Conservation (phyloP, 2,113 vertebrate genomes). For the Sorex araneus region DNA sequence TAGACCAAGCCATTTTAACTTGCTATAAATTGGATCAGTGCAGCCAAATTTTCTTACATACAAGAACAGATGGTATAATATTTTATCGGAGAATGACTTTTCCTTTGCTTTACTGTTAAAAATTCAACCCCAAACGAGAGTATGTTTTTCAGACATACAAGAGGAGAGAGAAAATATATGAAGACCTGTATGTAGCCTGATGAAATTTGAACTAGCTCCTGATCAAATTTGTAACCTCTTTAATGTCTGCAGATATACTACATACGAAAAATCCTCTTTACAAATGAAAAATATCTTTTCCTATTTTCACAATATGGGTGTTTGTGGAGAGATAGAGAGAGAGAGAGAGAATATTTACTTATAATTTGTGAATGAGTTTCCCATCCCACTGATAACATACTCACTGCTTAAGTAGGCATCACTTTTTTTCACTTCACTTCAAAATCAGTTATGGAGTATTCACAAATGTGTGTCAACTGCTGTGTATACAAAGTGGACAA, state of each 20-base stretch:
- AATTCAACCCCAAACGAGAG: slow-evolving; percentile 74
- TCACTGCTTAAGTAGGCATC: slow-evolving; percentile 59
- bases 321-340: slow-evolving; percentile 84
- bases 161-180: too few species aligned
- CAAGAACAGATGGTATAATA: slow-evolving; percentile 86
- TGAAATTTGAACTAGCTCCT: slow-evolving; percentile 85
- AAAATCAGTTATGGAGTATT: slow-evolving; percentile 75
- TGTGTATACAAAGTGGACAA: slow-evolving; percentile 71
- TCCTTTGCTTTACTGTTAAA: slow-evolving; percentile 83
- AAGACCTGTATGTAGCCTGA: slow-evolving; percentile 83
- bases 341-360: slow-evolving; percentile 80
- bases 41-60: slow-evolving; percentile 85
- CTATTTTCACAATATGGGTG: slow-evolving; percentile 86
- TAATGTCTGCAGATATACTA: slow-evolving; percentile 86
- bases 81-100: slow-evolving; percentile 88
- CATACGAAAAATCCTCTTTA: slow-evolving; percentile 82
- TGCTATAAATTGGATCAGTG: slow-evolving; percentile 85
- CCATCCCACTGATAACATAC: slow-evolving; percentile 82
- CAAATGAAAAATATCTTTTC: slow-evolving; percentile 88
- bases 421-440: slow-evolving; percentile 28
- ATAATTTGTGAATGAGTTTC: slow-evolving; percentile 85
- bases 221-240: slow-evolving; percentile 88
- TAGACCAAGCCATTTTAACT: slow-evolving; percentile 79
- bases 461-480: slow-evolving; percentile 46
- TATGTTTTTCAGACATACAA: slow-evolving; percentile 72